These are phyloP conservation scores for Burhinus oedicnemus DNA, from an alignment of 2,113 vertebrate genomes.

Conservation along the genomic window DNA sequence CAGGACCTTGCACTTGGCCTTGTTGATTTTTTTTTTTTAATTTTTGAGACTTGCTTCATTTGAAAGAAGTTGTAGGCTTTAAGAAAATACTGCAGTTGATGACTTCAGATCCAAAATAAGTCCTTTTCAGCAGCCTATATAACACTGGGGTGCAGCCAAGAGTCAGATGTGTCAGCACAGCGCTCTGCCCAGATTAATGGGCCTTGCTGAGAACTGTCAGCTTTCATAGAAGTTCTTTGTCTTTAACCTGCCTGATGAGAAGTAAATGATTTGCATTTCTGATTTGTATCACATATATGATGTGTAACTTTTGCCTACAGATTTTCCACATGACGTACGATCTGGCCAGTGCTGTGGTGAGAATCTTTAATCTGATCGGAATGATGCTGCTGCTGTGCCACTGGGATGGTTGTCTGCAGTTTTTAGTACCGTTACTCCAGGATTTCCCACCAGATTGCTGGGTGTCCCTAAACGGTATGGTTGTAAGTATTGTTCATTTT, in stretches of 20 bases:
- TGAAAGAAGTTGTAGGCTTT: not conserved
- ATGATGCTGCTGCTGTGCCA: conserved; percentile 97
- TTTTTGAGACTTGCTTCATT: not conserved
- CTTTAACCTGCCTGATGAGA: not conserved
- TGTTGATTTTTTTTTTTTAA: not conserved
- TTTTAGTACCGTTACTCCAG: conserved; percentile 92
- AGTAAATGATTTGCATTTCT: not conserved
- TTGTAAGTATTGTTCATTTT: conserved; percentile 86
- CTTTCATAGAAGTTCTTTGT: not conserved
- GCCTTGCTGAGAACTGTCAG: not conserved
- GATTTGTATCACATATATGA: not conserved
- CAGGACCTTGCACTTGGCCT: too few relatives aligned
- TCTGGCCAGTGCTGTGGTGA: conserved; percentile 93
- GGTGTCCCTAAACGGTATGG: conserved; percentile 95
- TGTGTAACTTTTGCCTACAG: conserved; percentile 65
- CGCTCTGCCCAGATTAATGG: not conserved
- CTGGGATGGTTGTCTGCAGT: conserved; percentile 96
- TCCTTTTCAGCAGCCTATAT: not conserved
- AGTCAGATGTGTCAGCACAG: not conserved
- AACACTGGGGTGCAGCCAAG: not conserved
- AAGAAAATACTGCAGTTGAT: not conserved
- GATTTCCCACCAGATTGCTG: conserved; percentile 95
- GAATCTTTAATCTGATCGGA: conserved; percentile 96
- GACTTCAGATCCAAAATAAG: not conserved
- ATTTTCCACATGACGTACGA: conserved; percentile 99